Percentiles rank a stretch among this genome's conserved stretches.
Evolutionary conservation across 2,888 invertebrate genomes (phyloP).

Genomic region (Ditylenchus weischeri): DNA sequence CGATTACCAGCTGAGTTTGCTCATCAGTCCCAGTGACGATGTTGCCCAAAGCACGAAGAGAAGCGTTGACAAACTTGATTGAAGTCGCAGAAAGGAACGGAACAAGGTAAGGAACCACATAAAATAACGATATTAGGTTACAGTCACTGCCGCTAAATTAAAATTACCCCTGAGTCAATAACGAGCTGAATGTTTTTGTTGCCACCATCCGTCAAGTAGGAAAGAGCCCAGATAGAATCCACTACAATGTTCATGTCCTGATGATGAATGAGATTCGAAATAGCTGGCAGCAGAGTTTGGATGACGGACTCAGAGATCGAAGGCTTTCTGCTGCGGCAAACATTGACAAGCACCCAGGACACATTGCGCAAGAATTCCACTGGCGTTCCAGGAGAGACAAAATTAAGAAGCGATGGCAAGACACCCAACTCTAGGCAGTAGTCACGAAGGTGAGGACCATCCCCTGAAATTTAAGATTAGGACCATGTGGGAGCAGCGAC

Average conservation of each 20-base stretch:
- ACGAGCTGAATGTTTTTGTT: slow-evolving; percentile 60
- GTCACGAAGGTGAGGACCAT: slow-evolving; percentile 89
- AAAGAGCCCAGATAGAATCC: slow-evolving; percentile 47
- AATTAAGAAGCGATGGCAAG: slow-evolving; percentile 84
- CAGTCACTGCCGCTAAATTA: too few relatives aligned
- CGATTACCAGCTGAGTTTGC: too few relatives aligned
- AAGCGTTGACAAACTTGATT: too few relatives aligned
- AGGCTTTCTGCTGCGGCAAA: slow-evolving; percentile 96
- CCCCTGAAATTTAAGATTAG: slow-evolving; percentile 61
- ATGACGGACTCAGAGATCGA: slow-evolving; percentile 79
- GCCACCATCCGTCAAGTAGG: slow-evolving; percentile 46
- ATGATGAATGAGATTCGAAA: slow-evolving; percentile 42
- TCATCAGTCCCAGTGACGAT: too few relatives aligned
- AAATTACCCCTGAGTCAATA: slow-evolving; percentile 76
- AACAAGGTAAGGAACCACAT: too few relatives aligned
- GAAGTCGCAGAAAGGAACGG: too few relatives aligned
- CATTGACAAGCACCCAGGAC: slow-evolving; percentile 97
- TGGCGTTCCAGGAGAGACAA: slow-evolving; percentile 91
- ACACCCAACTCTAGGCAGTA: slow-evolving; percentile 90
- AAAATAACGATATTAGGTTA: too few relatives aligned
- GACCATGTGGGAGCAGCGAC: too few relatives aligned
- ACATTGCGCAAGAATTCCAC: slow-evolving; percentile 93
- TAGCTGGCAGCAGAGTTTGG: slow-evolving; percentile 58
- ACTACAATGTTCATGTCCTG: slow-evolving; percentile 44
- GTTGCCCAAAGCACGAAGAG: too few relatives aligned